Conservation (phyloP, 2,113 vertebrate species). For the Gallinago jamesoni region DNA sequence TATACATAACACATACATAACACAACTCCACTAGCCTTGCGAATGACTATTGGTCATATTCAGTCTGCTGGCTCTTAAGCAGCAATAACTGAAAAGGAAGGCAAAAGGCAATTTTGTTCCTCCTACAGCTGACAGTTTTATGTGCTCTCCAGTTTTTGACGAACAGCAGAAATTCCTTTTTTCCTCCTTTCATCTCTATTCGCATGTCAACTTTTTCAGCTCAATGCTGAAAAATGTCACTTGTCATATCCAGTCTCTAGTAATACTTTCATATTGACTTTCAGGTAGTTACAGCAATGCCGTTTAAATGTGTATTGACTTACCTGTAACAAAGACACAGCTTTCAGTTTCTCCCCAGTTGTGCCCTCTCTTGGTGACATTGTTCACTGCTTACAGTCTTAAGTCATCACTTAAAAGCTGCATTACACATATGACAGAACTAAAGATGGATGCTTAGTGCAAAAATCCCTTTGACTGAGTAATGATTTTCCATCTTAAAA, state of each 20-base stretch:
- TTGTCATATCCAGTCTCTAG: not conserved
- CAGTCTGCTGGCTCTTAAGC: not conserved
- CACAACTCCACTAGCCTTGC: not conserved
- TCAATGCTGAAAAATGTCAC: conserved; percentile 29
- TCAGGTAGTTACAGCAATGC: not conserved
- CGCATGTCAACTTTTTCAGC: conserved; percentile 4
- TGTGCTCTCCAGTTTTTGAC: conserved; percentile 10
- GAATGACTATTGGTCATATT: not conserved
- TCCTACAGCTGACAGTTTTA: conserved; percentile 35
- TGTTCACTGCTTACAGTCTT: not conserved
- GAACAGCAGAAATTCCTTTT: conserved; percentile 8
- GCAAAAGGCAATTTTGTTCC: not conserved
- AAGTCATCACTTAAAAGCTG: not conserved
- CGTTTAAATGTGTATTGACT: conserved; percentile 16
- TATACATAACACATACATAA: not conserved
- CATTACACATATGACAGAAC: not conserved
- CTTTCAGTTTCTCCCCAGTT: not conserved
- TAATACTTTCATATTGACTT: not conserved
- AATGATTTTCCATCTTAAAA: not conserved
- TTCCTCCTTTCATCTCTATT: conserved; percentile 45
- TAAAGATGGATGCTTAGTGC: not conserved
- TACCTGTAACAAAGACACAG: not conserved
- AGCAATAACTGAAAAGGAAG: conserved; percentile 23
- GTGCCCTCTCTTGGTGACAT: not conserved
- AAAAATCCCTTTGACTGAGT: not conserved